Evolutionary conservation across 1,140 invertebrate species (phyloP), one percentile per base, ranked within the genome.

Genomic region (Drosophila miranda): DNA sequence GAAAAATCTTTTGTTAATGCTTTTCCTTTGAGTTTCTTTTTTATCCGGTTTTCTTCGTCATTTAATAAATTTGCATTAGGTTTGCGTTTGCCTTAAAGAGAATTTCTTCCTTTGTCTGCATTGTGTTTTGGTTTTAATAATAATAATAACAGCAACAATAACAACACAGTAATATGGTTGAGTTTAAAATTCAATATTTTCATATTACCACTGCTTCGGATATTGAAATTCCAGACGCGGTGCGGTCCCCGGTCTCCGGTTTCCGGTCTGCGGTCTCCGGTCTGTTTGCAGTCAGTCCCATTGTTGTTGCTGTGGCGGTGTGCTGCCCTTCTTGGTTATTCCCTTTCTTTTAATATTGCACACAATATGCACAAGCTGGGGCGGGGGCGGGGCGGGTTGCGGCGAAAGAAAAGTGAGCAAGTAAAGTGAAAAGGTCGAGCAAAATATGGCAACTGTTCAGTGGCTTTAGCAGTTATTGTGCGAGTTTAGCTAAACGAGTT

Each of bases 61-160:
- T 77, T 86, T 86, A 74, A 80, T 84, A 86, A 77, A 77, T 86
- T 86, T 84, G 63, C 77, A 84, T 84, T 86, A 81, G 73, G 44
- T 46, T 50, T 26, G 23, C 23, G 23, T 26, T 54, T 38, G 30
- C 45, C 62, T 44, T 78, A 49, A 55, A 75, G 70, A 60, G 53
- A 66, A 64, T 51, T 55, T 64, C 21, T 19, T 28, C 28, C 45
- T 66, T 50, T 30, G n/a, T 41, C n/a, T 13, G 30, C 45, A 57
- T 63, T 56, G 48, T 49, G 45, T 58, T 62, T 62, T 43, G 23
- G 34, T 41, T 84, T 79, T 78, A 16, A 56, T 68, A 64, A 63
- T 30, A 62, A 61, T 26, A 56, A 57, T 75, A 83, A 72, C 79
- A 34, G 9, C 6, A 34, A 34, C 30, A 34, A 34, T 3, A 26